Conservation (phyloP, 2,888 invertebrate species). For the Imbricaverruca yamaguchii region DNA sequence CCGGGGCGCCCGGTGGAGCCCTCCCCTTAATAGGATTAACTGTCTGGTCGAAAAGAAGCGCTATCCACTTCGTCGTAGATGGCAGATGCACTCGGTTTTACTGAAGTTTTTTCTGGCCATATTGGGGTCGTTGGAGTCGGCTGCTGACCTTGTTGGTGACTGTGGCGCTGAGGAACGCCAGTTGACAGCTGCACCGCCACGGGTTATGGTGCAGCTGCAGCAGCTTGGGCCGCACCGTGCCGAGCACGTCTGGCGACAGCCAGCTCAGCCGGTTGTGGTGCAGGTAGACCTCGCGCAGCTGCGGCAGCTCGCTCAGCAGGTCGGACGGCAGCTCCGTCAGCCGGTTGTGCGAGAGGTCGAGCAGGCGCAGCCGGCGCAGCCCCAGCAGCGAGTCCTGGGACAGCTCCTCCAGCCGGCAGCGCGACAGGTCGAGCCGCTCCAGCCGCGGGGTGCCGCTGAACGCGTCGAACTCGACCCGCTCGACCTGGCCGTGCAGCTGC, state of each 20-base stretch:
- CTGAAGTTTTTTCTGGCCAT: no score
- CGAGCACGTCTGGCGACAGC: background rate
- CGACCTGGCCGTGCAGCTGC: slow-evolving; percentile 53
- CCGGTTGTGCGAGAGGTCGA: slow-evolving; percentile 8
- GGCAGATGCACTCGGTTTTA: no score
- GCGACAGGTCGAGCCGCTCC: slow-evolving; percentile 3
- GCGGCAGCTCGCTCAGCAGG: background rate
- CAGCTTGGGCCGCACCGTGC: background rate
- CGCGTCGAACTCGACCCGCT: background rate
- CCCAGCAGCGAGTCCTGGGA: background rate
- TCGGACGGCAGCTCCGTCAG: background rate
- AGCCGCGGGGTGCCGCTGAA: background rate
- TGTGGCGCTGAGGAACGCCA: slow-evolving; percentile 12
- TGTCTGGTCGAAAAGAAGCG: background rate
- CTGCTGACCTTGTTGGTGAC: background rate
- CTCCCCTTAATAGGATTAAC: no score
- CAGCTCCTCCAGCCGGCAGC: background rate
- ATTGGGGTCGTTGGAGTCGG: background rate
- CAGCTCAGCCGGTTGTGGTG: slow-evolving; percentile 16
- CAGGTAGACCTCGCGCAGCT: background rate
- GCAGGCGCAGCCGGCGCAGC: background rate
- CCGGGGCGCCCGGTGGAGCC: no score
- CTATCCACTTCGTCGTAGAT: background rate
- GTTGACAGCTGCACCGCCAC: background rate
- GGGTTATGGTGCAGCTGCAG: slow-evolving; percentile 6